Evolutionary conservation across 2,797 vertebrate genomes (phyloP), one percentile per base, ranked within the genome.

Genomic region (Epinephelus awoara): DNA sequence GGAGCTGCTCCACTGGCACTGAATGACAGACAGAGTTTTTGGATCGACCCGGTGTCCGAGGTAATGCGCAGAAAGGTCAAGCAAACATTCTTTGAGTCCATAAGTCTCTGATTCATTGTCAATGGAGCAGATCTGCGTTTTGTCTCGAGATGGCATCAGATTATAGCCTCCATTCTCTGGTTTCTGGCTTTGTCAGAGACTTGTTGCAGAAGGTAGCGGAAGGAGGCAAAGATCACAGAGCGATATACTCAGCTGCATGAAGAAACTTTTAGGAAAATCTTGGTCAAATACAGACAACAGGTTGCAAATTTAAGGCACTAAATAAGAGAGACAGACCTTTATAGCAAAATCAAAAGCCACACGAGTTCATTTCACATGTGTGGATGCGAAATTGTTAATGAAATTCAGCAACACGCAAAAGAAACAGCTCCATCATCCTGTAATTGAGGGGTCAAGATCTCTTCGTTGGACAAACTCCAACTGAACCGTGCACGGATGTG

Each of bases 401-500:
- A 93, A 91, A 95, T 95, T 95, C 94, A 95, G 85, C 87, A 75
- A 87, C 93, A 95, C 91, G 93, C 78, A 93, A 86, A 84, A 93
- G 91, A 93, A 94, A 91, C 84, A 85, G 89, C 90, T 87, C 88
- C 89, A 86, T 90, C 90, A 89, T 90, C 85, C 87, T 67, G 84
- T 92, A 94, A 95, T 94, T 94, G 90, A 81, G 87, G 91, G 94
- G 94, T 94, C 92, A 88, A 83, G 88, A 92, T 89, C 88, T 90
- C 85, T 82, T 82, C 29, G 58, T 84, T 93, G 94, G 93, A 93
- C 87, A 84, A 86, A 88, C 86, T 94, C 92, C 94, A 93, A 88
- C 42, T 89, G 79, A 93, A 87, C 92, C 88, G 56, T 88, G 73
- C 71, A 21, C 54, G 81, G 80, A 89, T 80, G 82, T 72, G 81